Evolutionary conservation across 1,140 invertebrate genomes (phyloP).

Genomic region (Octopus bimaculoides): DNA sequence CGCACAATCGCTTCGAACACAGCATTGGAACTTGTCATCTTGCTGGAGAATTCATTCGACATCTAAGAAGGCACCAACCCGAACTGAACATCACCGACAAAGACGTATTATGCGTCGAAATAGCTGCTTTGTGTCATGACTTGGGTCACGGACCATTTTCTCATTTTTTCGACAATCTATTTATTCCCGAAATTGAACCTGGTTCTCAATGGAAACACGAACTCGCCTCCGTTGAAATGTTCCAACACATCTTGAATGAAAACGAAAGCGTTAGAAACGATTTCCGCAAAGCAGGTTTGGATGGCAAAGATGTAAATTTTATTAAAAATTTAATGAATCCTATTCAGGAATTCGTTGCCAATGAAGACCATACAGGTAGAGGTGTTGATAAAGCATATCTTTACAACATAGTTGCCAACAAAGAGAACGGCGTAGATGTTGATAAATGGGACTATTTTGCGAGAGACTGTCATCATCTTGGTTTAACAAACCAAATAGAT

Average conservation of each 20-base stretch:
- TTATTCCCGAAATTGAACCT: not conserved
- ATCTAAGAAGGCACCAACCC: conserved; percentile 54
- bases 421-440: conserved; percentile 67
- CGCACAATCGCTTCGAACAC: conserved; percentile 67
- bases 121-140: conserved; percentile 71
- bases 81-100: conserved; percentile 55
- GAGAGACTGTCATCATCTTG: conserved; percentile 62
- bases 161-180: conserved; percentile 26
- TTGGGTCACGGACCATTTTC: conserved; percentile 57
- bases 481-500: conserved; percentile 59
- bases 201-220: not conserved
- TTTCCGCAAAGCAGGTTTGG: conserved; percentile 8
- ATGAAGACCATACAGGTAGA: not conserved
- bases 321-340: conserved; percentile 16
- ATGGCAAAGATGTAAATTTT: conserved; percentile 13
- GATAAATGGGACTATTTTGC: conserved; percentile 73
- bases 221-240: not conserved
- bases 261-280: not conserved
- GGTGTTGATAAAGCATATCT: conserved; percentile 4
- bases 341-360: not conserved
- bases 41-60: conserved; percentile 53
- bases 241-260: not conserved
- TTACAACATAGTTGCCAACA: conserved; percentile 67
- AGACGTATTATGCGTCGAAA: conserved; percentile 62
- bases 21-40: conserved; percentile 61